These are phyloP conservation scores for Meiosimyza decipiens DNA, from an alignment of 2,888 invertebrate species.

Conservation along the genomic window DNA sequence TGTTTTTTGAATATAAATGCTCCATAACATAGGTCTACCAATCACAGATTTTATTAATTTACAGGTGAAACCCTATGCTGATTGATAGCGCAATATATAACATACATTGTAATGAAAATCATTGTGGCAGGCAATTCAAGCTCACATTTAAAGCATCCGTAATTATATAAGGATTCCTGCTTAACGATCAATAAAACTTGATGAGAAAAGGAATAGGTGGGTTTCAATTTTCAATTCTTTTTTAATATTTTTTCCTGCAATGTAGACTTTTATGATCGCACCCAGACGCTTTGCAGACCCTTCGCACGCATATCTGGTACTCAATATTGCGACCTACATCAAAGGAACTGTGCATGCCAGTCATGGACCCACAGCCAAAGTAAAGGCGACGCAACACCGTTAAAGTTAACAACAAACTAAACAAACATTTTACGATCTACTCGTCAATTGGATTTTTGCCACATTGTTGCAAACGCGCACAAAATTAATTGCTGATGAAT, in stretches of 20 bases:
- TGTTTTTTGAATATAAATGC: too few relatives aligned
- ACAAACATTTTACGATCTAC: slow-evolving; percentile 55
- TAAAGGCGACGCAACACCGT: slow-evolving; percentile 32
- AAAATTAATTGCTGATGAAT: slow-evolving; percentile 65
- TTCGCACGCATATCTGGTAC: too few relatives aligned
- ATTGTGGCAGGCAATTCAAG: slow-evolving; percentile 59
- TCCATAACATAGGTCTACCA: too few relatives aligned
- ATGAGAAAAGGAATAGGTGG: slow-evolving; percentile 54
- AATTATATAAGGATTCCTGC: slow-evolving; percentile 63
- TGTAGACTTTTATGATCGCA: not conserved
- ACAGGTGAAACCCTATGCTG: too few relatives aligned
- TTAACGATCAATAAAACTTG: slow-evolving; percentile 65
- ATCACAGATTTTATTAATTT: too few relatives aligned
- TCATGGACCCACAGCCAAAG: slow-evolving; percentile 3
- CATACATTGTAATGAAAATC: slow-evolving; percentile 1
- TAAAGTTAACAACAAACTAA: slow-evolving; percentile 36
- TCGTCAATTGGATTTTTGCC: slow-evolving; percentile 56
- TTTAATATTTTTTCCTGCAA: not conserved
- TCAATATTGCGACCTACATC: slow-evolving; percentile 36
- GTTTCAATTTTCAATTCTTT: slow-evolving; percentile 9
- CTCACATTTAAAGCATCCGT: slow-evolving; percentile 64
- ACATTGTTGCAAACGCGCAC: slow-evolving; percentile 63
- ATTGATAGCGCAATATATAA: too few relatives aligned
- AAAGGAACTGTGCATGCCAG: slow-evolving; percentile 10
- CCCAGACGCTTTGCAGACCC: not conserved